Percentiles rank a stretch among this genome's conserved stretches.
These are phyloP conservation scores for Pseudolycoriella hygida DNA, from an alignment of 2,888 invertebrate genomes.

Conservation along the genomic window DNA sequence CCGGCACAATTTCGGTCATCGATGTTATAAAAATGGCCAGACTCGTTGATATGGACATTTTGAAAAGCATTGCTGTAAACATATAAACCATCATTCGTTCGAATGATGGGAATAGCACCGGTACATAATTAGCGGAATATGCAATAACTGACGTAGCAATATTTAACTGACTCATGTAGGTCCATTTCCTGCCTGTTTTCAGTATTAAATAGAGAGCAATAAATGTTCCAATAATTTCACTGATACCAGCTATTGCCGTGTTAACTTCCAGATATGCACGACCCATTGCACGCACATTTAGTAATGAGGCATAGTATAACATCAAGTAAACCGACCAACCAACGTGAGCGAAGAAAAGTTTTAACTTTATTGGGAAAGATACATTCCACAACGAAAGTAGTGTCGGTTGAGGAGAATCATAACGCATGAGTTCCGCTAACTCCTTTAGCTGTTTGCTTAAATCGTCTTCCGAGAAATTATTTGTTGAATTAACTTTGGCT, in stretches of 20 bases:
- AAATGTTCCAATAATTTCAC: neutral
- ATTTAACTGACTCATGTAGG: no score
- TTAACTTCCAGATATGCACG: constrained; percentile 28
- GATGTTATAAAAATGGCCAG: no score
- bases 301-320: constrained; percentile 31
- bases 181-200: neutral
- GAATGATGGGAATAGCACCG: no score
- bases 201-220: neutral
- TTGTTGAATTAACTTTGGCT: constrained; percentile 25
- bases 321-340: constrained; percentile 28
- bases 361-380: constrained; percentile 21
- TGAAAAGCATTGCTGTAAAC: no score
- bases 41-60: no score
- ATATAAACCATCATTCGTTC: no score
- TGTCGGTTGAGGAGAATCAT: constrained; percentile 22
- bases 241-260: constrained; percentile 26
- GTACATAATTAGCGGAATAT: no score
- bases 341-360: constrained; percentile 23
- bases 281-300: constrained; percentile 31
- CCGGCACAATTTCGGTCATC: no score
- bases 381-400: constrained; percentile 30
- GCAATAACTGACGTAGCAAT: no score
- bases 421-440: constrained; percentile 20
- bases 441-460: constrained; percentile 26
- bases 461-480: constrained; percentile 24